A percentile compares a stretch with the other conserved stretches of the same genome.
Conservation (phyloP, 1,140 invertebrate species). For the Papilio dardanus region DNA sequence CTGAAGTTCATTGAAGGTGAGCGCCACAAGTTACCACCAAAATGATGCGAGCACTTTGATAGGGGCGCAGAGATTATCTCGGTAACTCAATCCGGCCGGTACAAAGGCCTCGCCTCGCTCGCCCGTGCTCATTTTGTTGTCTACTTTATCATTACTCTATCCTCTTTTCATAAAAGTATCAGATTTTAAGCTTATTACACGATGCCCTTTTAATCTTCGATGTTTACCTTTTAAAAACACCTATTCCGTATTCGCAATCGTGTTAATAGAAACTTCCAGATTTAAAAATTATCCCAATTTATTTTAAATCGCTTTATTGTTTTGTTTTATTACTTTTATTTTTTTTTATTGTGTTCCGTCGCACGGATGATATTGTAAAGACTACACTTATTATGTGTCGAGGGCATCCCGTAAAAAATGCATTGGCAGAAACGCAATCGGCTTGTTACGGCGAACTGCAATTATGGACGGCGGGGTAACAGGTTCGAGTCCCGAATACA, state of each 20-base stretch:
- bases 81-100: constrained; percentile 26
- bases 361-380: background rate
- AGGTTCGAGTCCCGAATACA: constrained; percentile 16
- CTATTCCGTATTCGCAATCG: background rate
- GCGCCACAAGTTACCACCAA: constrained; percentile 7
- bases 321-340: too few species aligned
- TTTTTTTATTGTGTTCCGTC: too few species aligned
- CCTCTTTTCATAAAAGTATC: constrained; percentile 35
- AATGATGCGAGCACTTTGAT: constrained; percentile 33
- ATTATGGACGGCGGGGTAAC: background rate
- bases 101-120: constrained; percentile 35
- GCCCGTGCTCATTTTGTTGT: constrained; percentile 31
- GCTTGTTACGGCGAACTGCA: constrained; percentile 25
- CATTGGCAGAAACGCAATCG: constrained; percentile 22
- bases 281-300: too few species aligned
- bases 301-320: too few species aligned
- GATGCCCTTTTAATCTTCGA: background rate
- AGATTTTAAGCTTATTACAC: constrained; percentile 19
- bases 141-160: constrained; percentile 36
- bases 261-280: background rate
- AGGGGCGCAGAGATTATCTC: constrained; percentile 18
- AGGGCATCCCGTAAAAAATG: background rate
- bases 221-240: background rate
- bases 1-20: background rate
- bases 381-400: background rate